Evolutionary conservation across 2,888 invertebrate genomes (phyloP).

Genomic region (Thymelicus acteon): DNA sequence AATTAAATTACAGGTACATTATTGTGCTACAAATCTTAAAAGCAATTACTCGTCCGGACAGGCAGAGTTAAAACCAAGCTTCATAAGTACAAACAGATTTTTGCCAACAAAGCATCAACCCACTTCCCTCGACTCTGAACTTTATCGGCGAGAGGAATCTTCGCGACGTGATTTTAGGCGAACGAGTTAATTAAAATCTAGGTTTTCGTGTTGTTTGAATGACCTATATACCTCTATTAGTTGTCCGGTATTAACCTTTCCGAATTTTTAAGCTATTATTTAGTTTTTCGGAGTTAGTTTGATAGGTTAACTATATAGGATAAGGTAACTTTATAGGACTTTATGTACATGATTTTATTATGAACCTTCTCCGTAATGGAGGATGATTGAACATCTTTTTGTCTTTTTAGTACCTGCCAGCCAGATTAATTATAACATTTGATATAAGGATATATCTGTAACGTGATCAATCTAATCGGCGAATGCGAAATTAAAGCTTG

Average conservation of each 20-base stretch:
- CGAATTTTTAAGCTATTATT: no score
- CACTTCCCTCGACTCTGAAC: constrained; percentile 12
- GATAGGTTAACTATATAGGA: no score
- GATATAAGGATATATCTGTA: no score
- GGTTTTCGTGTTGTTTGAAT: constrained; percentile 18
- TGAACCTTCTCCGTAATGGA: no score
- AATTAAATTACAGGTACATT: neutral
- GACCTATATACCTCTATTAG: neutral
- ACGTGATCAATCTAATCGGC: no score
- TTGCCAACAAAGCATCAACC: constrained; percentile 13
- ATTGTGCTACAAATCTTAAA: neutral
- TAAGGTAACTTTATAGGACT: no score
- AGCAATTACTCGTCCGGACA: neutral
- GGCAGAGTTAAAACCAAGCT: neutral
- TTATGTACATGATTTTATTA: no score
- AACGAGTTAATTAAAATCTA: constrained; percentile 44
- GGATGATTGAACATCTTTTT: no score
- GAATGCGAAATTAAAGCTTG: no score
- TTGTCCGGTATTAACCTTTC: neutral
- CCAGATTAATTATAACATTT: no score
- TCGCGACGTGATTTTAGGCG: constrained; percentile 38
- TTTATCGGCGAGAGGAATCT: constrained; percentile 13
- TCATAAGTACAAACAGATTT: constrained; percentile 12
- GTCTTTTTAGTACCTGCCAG: no score
- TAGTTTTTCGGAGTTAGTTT: no score